Evolutionary conservation across 2,113 vertebrate genomes (phyloP).

Genomic region (Nycticorax nycticorax): DNA sequence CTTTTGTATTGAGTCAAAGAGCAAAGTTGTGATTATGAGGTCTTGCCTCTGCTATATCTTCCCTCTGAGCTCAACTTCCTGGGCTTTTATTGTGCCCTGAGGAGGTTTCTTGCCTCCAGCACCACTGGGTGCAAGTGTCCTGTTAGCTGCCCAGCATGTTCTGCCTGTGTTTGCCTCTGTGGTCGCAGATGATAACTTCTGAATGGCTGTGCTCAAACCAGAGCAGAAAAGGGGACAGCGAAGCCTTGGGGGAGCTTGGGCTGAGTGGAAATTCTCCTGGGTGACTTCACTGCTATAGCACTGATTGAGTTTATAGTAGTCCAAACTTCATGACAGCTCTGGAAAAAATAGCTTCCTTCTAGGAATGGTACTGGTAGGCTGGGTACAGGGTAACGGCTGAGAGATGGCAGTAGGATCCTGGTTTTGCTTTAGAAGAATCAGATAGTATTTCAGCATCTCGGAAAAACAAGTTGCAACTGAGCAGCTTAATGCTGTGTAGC

Average conservation of each 20-base stretch:
- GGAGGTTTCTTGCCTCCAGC: not conserved
- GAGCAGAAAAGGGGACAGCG: not conserved
- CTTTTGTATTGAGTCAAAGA: conserved; percentile 30
- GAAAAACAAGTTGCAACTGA: not conserved
- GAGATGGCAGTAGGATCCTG: not conserved
- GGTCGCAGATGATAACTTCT: accelerated
- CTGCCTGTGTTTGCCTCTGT: not conserved
- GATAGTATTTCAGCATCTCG: not conserved
- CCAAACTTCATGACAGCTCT: not conserved
- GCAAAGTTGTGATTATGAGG: not conserved
- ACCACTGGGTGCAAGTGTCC: not conserved
- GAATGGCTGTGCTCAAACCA: not conserved
- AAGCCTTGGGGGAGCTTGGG: no score
- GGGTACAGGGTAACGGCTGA: not conserved
- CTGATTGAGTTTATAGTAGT: not conserved
- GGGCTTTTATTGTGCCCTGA: not conserved
- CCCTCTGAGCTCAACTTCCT: not conserved
- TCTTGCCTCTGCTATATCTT: not conserved
- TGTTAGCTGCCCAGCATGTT: not conserved
- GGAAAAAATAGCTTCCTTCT: not conserved
- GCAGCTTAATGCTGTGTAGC: not conserved
- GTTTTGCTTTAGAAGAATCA: not conserved
- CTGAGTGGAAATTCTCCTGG: not conserved
- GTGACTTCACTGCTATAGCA: not conserved
- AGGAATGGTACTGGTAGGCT: not conserved